Base-by-base conservation (phyloP, 2,797 vertebrate species). In the Myripristis jacobus region DNA sequence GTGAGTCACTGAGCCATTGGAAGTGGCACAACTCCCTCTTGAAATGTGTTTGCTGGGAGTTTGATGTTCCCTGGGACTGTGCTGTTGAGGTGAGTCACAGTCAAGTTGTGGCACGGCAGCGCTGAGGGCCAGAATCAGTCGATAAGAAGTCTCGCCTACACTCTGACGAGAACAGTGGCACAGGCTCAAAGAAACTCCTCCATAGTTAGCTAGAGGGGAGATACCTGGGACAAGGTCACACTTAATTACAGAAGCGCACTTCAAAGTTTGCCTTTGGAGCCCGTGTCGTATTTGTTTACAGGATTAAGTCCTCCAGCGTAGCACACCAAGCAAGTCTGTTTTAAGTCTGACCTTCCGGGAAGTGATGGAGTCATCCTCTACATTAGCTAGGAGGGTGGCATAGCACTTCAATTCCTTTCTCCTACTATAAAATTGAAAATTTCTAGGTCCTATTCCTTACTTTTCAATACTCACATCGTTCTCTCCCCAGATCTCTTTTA, bases 181-280 rank as follows among this genome's bases (percentile, higher is more conserved):
- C 16, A 2, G 53, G 65, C 85, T 91, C 83, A 86, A 87, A 89
- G 83, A 82, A 81, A 88, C 82, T 86, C 85, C 82, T 76, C 79
- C 56, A 8, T 74, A 64, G 80, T 80, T 83, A 48, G 84, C 86
- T 72, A 31, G 77, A 70, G 55, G 79, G 75, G 61, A 78, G 71
- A 79, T 88, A 89, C 89, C 91, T 92, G 89, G 72, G 82, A 89
- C 83, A 75, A 86, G 90, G 90, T 90, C 92, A 90, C 73, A 77
- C 82, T 83, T 88, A 89, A 91, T 92, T 89, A 89, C 84, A 77
- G 66, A 81, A 75, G 69, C 80, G 53, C 88, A 86, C 88, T 90
- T 93, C 89, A 91, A 90, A 92, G 91, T 91, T 91, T 89, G 83
- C 80, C 86, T 89, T 87, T 83, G 82, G 77, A 87, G 84, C 41